Evolutionary conservation across 2,113 vertebrate genomes (phyloP).

Genomic region (Alouatta palliata): DNA sequence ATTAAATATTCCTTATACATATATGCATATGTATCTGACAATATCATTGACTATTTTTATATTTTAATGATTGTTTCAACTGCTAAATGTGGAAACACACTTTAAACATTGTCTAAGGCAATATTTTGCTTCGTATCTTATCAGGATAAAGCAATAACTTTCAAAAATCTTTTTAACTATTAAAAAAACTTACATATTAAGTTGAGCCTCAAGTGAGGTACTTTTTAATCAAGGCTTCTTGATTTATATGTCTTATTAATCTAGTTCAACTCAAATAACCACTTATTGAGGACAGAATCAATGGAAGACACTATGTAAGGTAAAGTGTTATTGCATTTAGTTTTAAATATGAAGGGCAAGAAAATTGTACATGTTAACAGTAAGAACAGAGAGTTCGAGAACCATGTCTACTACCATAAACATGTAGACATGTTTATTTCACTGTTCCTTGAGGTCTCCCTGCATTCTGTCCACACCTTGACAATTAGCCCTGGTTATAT

Average conservation of each 20-base stretch:
- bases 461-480: fast-evolving
- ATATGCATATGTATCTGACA: background rate
- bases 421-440: background rate
- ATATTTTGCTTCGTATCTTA: background rate
- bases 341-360: background rate
- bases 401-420: too few species aligned
- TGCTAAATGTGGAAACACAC: background rate
- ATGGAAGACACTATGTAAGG: background rate
- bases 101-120: background rate
- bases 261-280: background rate
- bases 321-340: background rate
- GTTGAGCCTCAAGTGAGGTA: background rate
- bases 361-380: background rate
- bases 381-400: background rate
- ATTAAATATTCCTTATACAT: background rate
- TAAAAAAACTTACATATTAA: background rate
- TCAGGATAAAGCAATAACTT: background rate
- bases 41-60: background rate
- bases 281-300: background rate
- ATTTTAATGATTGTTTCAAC: background rate
- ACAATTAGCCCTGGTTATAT: background rate
- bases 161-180: background rate
- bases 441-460: background rate
- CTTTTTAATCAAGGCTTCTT: background rate
- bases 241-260: conserved; percentile 31